Evolutionary conservation across 2,113 vertebrate species (phyloP).

Genomic region (Phalacrocorax pelagicus): DNA sequence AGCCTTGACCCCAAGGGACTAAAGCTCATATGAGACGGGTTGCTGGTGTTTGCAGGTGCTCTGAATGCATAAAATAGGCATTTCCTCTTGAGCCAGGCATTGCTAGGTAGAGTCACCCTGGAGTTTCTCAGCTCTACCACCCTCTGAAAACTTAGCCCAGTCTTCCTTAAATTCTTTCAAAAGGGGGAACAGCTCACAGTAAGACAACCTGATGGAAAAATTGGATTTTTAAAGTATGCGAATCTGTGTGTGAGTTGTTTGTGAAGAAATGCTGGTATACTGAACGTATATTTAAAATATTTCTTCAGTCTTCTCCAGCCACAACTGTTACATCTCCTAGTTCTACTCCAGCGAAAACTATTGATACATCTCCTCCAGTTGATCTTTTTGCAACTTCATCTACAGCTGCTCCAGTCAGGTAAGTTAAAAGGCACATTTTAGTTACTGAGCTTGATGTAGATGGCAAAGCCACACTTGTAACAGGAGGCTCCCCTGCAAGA

Average conservation of each 20-base stretch:
- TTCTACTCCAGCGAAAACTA: constrained; percentile 91
- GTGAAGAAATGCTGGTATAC: background rate
- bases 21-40: background rate
- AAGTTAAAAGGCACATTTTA: background rate
- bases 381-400: constrained; percentile 88
- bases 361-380: constrained; percentile 86
- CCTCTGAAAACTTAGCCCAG: background rate
- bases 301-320: constrained; percentile 84
- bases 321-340: constrained; percentile 87
- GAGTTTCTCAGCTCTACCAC: background rate
- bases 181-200: background rate
- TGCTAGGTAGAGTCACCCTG: background rate
- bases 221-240: background rate
- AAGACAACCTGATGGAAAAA: background rate
- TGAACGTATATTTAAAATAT: constrained; percentile 27
- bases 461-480: background rate
- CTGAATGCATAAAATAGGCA: background rate
- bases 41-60: background rate
- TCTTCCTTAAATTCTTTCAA: background rate
- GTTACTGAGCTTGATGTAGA: background rate
- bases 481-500: background rate
- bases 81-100: background rate
- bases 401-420: constrained; percentile 77
- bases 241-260: background rate
- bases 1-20: background rate